phyloP scores from a whole-genome alignment of 2,888 invertebrate genomes.

The Dryocosmus kuriphilus region DNA sequence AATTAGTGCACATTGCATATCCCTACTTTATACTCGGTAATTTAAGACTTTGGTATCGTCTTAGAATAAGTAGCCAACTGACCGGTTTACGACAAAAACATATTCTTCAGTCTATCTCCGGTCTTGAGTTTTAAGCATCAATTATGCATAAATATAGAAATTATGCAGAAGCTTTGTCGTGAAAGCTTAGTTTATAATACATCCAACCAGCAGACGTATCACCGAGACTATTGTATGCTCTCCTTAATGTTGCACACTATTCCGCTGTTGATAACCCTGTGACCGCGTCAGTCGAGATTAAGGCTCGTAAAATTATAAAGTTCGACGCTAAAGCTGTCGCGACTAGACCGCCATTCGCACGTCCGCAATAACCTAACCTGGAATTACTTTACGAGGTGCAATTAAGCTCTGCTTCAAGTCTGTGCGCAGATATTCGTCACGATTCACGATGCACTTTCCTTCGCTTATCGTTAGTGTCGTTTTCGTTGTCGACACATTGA shows the following conservation, averaged over 20 bases:
- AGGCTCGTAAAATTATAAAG: conserved; percentile 72
- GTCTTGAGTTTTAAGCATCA: conserved; percentile 17
- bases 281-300: conserved; percentile 58
- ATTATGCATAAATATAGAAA: conserved; percentile 50
- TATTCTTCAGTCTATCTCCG: conserved; percentile 49
- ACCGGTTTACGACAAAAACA: conserved; percentile 54
- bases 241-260: conserved; percentile 50
- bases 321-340: conserved; percentile 63
- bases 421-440: conserved; percentile 37
- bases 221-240: conserved; percentile 48
- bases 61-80: conserved; percentile 15
- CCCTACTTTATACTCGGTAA: background rate
- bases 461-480: conserved; percentile 45
- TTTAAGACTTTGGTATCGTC: background rate
- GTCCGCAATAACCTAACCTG: conserved; percentile 64
- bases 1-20: too few relatives aligned
- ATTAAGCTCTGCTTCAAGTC: conserved; percentile 53
- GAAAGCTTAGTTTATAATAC: conserved; percentile 53
- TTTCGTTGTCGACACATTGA: conserved; percentile 41
- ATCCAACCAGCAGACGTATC: conserved; percentile 54
- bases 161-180: conserved; percentile 54
- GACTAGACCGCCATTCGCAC: conserved; percentile 65
- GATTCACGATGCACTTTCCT: conserved; percentile 50
- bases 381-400: conserved; percentile 69
- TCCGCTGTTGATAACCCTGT: conserved; percentile 50